Evolutionary conservation across 2,797 vertebrate genomes (phyloP).

Genomic region (Pelochelys cantorii): DNA sequence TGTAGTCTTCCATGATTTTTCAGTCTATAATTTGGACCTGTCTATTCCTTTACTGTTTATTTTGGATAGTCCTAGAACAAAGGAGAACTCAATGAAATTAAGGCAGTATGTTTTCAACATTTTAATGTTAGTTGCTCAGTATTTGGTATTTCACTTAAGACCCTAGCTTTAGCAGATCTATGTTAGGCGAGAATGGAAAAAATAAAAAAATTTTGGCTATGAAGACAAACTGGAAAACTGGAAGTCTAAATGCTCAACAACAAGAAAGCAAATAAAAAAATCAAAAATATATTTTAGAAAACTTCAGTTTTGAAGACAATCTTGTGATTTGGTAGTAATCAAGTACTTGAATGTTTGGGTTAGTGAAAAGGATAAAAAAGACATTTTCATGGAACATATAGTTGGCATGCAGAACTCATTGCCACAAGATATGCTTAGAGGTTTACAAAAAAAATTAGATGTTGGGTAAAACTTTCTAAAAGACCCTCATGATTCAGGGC

Average conservation of each 20-base stretch:
- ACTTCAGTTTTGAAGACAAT: not conserved
- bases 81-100: not conserved
- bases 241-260: not conserved
- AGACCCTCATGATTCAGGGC: too few relatives aligned
- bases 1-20: not conserved
- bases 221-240: not conserved
- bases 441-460: too few relatives aligned
- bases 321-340: not conserved
- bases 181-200: not conserved
- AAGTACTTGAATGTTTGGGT: not conserved
- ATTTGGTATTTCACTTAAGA: not conserved
- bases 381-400: too few relatives aligned
- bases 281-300: not conserved
- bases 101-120: not conserved
- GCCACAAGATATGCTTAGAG: too few relatives aligned
- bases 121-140: not conserved
- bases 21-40: not conserved
- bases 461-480: too few relatives aligned
- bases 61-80: not conserved
- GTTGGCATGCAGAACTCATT: too few relatives aligned
- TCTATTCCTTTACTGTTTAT: not conserved
- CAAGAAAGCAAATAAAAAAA: not conserved
- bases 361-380: too few relatives aligned
- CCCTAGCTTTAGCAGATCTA: not conserved
- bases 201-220: not conserved